phyloP scores from a whole-genome alignment of 2,113 vertebrate species.

The Grus americana region DNA sequence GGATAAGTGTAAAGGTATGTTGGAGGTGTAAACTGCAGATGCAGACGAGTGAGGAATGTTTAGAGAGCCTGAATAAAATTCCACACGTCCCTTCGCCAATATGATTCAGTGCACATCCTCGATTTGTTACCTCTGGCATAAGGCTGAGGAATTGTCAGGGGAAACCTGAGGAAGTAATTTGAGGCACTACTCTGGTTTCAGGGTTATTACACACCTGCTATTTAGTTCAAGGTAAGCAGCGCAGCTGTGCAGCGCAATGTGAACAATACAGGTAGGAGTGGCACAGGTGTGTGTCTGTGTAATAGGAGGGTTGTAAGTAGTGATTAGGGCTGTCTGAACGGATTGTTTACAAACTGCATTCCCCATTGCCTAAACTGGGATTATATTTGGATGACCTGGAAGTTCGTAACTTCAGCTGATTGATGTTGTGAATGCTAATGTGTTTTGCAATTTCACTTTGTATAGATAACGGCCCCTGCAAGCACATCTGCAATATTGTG shows the following conservation, averaged over 20 bases:
- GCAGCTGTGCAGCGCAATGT: neutral
- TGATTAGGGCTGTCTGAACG: neutral
- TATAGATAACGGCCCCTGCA: conserved; percentile 83
- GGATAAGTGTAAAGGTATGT: conserved; percentile 65
- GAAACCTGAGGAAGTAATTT: neutral
- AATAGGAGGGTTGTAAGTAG: neutral
- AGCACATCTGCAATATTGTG: conserved; percentile 77
- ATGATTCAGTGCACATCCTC: neutral
- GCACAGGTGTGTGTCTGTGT: neutral
- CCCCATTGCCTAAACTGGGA: neutral
- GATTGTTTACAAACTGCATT: neutral
- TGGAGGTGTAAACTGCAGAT: neutral
- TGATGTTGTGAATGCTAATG: neutral
- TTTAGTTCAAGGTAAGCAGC: neutral
- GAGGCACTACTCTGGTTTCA: neutral
- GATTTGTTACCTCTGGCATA: neutral
- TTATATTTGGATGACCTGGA: neutral
- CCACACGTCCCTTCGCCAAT: neutral
- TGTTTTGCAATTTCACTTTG: neutral
- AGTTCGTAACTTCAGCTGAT: neutral
- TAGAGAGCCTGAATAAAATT: neutral
- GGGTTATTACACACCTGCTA: neutral
- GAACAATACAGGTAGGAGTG: neutral
- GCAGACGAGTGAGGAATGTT: neutral
- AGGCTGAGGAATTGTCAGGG: neutral